Conservation (phyloP, 2,797 vertebrate genomes). For the Basileuterus tristriatus region DNA sequence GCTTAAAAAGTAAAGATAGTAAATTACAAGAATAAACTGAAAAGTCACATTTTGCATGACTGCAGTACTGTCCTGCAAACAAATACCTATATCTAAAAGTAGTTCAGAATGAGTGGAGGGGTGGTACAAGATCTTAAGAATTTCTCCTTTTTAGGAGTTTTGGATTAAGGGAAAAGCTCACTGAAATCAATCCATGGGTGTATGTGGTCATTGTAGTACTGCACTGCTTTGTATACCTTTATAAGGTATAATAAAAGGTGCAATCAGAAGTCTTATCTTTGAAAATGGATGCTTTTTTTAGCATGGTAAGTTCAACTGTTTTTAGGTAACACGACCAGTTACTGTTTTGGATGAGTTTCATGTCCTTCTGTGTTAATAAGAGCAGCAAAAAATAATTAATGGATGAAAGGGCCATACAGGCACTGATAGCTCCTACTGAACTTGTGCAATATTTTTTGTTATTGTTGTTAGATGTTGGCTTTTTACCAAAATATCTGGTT, state of each 20-base stretch:
- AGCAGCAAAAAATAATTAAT: not conserved
- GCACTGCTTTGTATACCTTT: not conserved
- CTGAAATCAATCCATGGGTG: not conserved
- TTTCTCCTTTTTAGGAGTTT: not conserved
- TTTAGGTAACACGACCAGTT: not conserved
- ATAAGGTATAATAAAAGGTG: not conserved
- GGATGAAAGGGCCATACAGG: not conserved
- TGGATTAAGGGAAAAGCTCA: not conserved
- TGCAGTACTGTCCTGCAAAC: not conserved
- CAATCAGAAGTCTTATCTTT: not conserved
- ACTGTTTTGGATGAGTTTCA: not conserved
- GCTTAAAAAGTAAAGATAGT: not conserved
- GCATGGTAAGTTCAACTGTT: not conserved
- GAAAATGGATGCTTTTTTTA: not conserved
- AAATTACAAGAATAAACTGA: not conserved
- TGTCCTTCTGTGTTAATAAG: not conserved
- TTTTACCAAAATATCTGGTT: not conserved
- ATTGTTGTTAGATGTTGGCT: not conserved
- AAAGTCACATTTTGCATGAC: not conserved
- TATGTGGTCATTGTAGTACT: not conserved
- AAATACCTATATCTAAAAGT: not conserved
- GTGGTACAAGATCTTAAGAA: not conserved
- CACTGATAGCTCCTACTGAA: not conserved
- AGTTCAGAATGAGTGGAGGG: not conserved
- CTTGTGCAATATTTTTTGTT: not conserved